These are phyloP conservation scores for Cheilosia scutellata DNA, from an alignment of 2,888 invertebrate species.

Conservation along the genomic window DNA sequence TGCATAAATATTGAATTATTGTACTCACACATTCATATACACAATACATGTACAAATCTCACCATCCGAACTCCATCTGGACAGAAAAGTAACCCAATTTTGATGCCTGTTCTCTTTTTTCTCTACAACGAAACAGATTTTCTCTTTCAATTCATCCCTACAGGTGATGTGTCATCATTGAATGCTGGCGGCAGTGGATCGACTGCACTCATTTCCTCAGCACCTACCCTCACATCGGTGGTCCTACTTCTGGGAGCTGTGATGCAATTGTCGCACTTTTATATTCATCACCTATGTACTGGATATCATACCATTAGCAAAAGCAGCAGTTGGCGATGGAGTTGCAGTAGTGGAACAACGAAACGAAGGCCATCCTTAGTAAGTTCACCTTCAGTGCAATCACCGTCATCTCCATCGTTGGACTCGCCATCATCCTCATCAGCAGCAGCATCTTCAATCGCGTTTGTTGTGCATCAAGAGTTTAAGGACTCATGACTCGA, in stretches of 20 bases:
- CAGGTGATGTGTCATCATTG: conserved; percentile 80
- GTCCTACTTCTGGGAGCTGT: conserved; percentile 57
- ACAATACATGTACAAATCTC: conserved; percentile 7
- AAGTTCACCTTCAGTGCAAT: conserved; percentile 50
- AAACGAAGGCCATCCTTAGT: conserved; percentile 58
- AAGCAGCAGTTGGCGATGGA: conserved; percentile 48
- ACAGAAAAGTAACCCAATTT: conserved; percentile 70
- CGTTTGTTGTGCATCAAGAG: conserved; percentile 40
- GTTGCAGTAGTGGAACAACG: conserved; percentile 41
- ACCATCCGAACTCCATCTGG: conserved; percentile 36
- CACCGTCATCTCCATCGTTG: conserved; percentile 41
- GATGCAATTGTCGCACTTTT: conserved; percentile 70
- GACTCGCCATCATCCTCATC: conserved; percentile 26
- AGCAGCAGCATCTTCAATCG: conserved; percentile 28
- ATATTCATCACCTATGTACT: conserved; percentile 70
- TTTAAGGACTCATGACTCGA: conserved; percentile 68
- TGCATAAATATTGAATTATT: conserved; percentile 73
- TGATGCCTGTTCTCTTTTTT: conserved; percentile 75
- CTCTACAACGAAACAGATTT: conserved; percentile 80
- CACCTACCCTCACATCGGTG: conserved; percentile 64
- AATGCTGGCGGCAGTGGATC: conserved; percentile 77
- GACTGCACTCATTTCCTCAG: conserved; percentile 70
- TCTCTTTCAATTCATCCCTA: conserved; percentile 82
- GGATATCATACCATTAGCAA: conserved; percentile 10
- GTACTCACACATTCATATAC: conserved; percentile 26